These are phyloP conservation scores for Pyrgus malvae DNA, from an alignment of 2,888 invertebrate species.

Conservation along the genomic window DNA sequence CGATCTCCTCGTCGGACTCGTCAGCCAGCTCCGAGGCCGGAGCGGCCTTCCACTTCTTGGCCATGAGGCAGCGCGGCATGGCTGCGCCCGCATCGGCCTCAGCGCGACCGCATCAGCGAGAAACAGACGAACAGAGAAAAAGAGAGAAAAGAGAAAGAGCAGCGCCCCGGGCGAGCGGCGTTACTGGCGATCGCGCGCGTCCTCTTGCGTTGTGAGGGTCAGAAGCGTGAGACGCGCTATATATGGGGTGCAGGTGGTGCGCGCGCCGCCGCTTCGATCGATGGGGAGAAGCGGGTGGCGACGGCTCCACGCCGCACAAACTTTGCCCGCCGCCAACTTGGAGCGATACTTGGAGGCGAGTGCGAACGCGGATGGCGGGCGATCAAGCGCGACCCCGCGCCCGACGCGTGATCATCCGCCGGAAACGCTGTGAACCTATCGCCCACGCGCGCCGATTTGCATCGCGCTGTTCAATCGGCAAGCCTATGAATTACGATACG, in stretches of 20 bases:
- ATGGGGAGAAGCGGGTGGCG: slow-evolving; percentile 51
- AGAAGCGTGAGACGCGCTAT: slow-evolving; percentile 66
- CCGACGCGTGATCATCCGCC: slow-evolving; percentile 66
- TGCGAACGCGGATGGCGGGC: slow-evolving; percentile 28
- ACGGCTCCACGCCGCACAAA: slow-evolving; percentile 56
- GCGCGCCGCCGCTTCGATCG: slow-evolving; percentile 74
- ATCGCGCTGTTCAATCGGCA: background rate
- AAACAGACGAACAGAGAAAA: slow-evolving; percentile 80
- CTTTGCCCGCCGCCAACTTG: slow-evolving; percentile 65
- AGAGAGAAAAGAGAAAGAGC: slow-evolving; percentile 79
- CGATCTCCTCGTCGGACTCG: slow-evolving; percentile 89
- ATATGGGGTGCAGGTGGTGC: slow-evolving; percentile 69
- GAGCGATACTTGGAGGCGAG: slow-evolving; percentile 57
- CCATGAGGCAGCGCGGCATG: slow-evolving; percentile 98
- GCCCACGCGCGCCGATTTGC: slow-evolving; percentile 37
- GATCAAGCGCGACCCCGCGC: slow-evolving; percentile 33
- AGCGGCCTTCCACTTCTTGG: slow-evolving; percentile 95
- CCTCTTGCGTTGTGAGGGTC: slow-evolving; percentile 81
- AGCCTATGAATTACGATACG: too few relatives aligned
- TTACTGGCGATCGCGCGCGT: slow-evolving; percentile 75
- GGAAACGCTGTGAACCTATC: slow-evolving; percentile 43
- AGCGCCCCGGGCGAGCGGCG: slow-evolving; percentile 79
- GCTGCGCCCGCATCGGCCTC: slow-evolving; percentile 82
- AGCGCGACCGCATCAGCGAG: slow-evolving; percentile 78
- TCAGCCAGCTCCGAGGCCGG: slow-evolving; percentile 83